A percentile compares a stretch with the other conserved stretches of the same genome.
phyloP scores from a whole-genome alignment of 2,113 vertebrate species.

The Aegotheles bennettii region DNA sequence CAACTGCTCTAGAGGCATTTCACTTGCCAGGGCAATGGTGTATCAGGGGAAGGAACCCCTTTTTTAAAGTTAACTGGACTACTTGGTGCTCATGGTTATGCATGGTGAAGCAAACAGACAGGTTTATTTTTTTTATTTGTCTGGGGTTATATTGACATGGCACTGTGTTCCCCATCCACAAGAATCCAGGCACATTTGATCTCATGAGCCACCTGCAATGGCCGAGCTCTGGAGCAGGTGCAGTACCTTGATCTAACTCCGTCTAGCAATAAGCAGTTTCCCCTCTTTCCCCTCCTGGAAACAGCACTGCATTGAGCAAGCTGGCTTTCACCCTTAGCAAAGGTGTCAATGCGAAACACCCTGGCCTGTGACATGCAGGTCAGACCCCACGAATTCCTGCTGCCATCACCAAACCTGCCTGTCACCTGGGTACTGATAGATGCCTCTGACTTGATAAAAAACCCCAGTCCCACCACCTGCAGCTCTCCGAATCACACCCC shows the following conservation, averaged over 20 bases:
- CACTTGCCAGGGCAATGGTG: background rate
- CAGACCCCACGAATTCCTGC: background rate
- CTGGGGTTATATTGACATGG: background rate
- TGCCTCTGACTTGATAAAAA: background rate
- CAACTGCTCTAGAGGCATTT: background rate
- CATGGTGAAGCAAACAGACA: background rate
- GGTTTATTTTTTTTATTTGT: background rate
- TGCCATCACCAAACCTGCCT: background rate
- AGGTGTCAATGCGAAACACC: background rate
- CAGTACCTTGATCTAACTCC: background rate
- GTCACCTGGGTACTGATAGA: accelerated
- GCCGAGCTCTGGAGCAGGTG: background rate
- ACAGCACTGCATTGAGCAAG: background rate
- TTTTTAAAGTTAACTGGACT: background rate
- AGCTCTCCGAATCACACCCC: accelerated
- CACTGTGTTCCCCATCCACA: background rate
- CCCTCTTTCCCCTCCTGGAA: background rate
- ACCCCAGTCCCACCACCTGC: background rate
- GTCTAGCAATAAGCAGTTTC: accelerated
- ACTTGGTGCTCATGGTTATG: no score
- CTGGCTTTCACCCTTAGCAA: background rate
- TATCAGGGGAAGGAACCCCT: background rate
- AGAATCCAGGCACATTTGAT: background rate
- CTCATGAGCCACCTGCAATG: accelerated
- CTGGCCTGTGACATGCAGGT: background rate